Base-by-base conservation (phyloP, 2,797 vertebrate genomes). In the Columba guinea region DNA sequence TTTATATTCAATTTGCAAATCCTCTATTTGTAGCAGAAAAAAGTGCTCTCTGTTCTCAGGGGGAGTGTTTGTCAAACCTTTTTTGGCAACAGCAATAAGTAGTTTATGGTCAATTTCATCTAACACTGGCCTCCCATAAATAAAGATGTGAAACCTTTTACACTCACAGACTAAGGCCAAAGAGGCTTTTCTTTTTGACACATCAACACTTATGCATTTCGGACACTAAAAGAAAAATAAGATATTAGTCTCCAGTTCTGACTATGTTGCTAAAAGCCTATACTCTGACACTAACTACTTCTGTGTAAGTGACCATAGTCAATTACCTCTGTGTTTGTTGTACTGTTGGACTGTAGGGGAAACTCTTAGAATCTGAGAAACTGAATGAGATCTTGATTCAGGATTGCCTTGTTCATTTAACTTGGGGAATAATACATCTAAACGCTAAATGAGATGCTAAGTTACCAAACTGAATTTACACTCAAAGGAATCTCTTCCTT, bases 31-130 rank as follows among this genome's bases (percentile, higher is more conserved):
- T 37, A 90, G 32, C 44, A 84, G 70, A 32, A 93, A 91, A 68
- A 64, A 81, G 2, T 1, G 1, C 11, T 4, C 37, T 76, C 39
- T 87, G 77, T 86, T 92, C 90, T 82, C 89, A 58, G 52, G 78
- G 77, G 77, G 62, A 82, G 34, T 93, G 93, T 90, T 95, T 94
- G 90, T 95, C 92, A 97, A 88, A 90, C 51, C 24, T 44, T 84
- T 86, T 93, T 90, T 95, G 94, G 94, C 90, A 93, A 90, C 44
- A 63, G 73, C 74, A 89, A 21, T 94, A 92, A 94, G 89, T 90
- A 91, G 82, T 95, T 95, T 95, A 90, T 95, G 88, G 93, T 69
- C 90, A 87, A 93, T 96, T 97, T 96, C 74, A 91, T 95, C 88
- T 90, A 76, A 88, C n/a, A 30, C 22, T 63, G 55, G 80, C 67